Evolutionary conservation across 2,113 vertebrate species (phyloP).

Genomic region (Ibidorhyncha struthersii): DNA sequence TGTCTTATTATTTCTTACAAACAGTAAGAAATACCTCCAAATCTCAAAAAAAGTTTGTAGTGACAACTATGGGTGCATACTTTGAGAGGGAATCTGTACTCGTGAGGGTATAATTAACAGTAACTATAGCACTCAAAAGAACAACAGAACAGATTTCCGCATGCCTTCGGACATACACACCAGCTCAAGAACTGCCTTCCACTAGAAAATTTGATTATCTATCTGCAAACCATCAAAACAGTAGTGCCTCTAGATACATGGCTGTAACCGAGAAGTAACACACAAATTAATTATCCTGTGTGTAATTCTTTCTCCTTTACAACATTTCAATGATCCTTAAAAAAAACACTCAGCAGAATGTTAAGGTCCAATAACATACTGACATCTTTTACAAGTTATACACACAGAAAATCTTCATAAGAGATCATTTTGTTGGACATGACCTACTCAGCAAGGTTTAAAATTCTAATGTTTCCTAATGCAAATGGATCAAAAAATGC

Average conservation of each 20-base stretch:
- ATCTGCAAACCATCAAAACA: not conserved
- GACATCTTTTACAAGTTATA: not conserved
- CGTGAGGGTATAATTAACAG: too few species aligned
- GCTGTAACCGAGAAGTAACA: not conserved
- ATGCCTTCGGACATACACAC: rapidly evolving
- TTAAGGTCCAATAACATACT: not conserved
- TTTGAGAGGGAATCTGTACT: not conserved
- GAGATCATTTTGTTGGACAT: not conserved
- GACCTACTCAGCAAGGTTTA: not conserved
- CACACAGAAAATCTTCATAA: not conserved
- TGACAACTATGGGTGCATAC: not conserved
- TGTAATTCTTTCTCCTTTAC: slow-evolving; percentile 24
- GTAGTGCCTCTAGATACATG: not conserved
- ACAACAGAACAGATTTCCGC: rapidly evolving
- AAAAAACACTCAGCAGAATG: not conserved
- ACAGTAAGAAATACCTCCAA: not conserved
- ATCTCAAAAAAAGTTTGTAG: not conserved
- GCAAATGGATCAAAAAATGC: not conserved
- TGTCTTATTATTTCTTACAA: not conserved
- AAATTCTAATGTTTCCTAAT: not conserved
- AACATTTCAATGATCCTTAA: slow-evolving; percentile 68
- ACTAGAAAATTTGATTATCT: not conserved
- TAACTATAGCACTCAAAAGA: not conserved
- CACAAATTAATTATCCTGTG: too few species aligned
- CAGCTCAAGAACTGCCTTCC: not conserved